phyloP scores from a whole-genome alignment of 2,888 invertebrate species.

The Strigamia maritima region DNA sequence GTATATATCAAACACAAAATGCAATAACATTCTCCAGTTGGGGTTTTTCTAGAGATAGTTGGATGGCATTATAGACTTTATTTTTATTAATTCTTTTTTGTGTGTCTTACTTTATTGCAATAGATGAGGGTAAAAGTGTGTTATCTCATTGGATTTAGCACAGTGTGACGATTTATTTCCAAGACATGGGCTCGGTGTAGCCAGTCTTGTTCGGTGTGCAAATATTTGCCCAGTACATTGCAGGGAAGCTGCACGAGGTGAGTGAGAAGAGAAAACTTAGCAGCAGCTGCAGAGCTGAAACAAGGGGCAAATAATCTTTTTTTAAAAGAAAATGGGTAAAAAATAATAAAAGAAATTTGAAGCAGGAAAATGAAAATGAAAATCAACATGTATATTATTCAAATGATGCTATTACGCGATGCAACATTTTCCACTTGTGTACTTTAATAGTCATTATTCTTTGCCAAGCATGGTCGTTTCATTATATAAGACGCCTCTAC shows the following conservation, averaged over 20 bases:
- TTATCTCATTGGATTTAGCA: constrained; percentile 18
- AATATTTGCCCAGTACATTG: constrained; percentile 21
- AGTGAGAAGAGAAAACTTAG: background rate
- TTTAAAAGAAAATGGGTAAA: background rate
- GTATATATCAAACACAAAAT: background rate
- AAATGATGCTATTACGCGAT: constrained; percentile 3
- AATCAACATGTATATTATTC: background rate
- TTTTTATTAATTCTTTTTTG: background rate
- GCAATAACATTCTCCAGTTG: background rate
- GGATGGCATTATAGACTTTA: background rate
- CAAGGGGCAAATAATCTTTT: background rate
- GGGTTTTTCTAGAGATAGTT: background rate
- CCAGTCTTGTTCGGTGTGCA: background rate
- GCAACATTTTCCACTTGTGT: constrained; percentile 17
- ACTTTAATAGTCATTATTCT: constrained; percentile 24
- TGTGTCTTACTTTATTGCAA: background rate
- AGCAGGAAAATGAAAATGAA: constrained; percentile 9
- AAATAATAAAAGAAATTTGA: background rate
- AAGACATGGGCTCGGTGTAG: constrained; percentile 14
- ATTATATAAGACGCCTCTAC: constrained; percentile 19
- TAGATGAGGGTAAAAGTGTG: background rate
- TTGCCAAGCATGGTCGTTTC: constrained; percentile 27
- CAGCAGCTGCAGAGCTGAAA: background rate
- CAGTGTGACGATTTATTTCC: constrained; percentile 1
- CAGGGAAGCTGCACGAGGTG: background rate